Percentiles rank a stretch among this genome's conserved stretches.
phyloP scores from a whole-genome alignment of 1,140 invertebrate species.

The Sitobion miscanthi region DNA sequence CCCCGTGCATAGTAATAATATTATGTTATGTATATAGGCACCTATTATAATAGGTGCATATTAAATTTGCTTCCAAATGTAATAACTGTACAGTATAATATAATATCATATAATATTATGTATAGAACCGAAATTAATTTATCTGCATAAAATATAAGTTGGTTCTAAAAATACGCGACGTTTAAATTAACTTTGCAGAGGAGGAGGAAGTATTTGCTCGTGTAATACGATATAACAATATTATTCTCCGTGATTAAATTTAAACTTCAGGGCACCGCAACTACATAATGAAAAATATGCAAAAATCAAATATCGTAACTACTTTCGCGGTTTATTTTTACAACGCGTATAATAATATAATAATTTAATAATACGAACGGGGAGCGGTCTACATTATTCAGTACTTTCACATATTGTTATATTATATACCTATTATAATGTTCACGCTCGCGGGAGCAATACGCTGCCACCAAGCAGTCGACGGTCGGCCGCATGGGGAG shows the following conservation, averaged over 20 bases:
- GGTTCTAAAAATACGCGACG: conserved; percentile 8
- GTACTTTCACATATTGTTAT: background rate
- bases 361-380: background rate
- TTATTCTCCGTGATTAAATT: conserved; percentile 15
- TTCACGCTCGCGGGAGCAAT: background rate
- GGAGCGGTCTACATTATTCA: background rate
- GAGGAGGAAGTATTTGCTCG: background rate
- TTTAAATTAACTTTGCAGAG: background rate
- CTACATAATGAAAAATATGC: conserved; percentile 18
- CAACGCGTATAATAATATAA: background rate
- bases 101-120: background rate
- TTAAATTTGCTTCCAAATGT: background rate
- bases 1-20: background rate
- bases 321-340: background rate
- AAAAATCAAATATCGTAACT: background rate
- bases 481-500: background rate
- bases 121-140: conserved; percentile 12
- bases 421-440: background rate
- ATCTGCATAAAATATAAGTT: conserved; percentile 19
- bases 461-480: background rate
- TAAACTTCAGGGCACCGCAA: background rate
- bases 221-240: background rate
- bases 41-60: background rate
- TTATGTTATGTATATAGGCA: background rate
- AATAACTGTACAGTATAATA: conserved; percentile 1